phyloP scores from a whole-genome alignment of 2,113 vertebrate genomes.

The Gulo gulo region DNA sequence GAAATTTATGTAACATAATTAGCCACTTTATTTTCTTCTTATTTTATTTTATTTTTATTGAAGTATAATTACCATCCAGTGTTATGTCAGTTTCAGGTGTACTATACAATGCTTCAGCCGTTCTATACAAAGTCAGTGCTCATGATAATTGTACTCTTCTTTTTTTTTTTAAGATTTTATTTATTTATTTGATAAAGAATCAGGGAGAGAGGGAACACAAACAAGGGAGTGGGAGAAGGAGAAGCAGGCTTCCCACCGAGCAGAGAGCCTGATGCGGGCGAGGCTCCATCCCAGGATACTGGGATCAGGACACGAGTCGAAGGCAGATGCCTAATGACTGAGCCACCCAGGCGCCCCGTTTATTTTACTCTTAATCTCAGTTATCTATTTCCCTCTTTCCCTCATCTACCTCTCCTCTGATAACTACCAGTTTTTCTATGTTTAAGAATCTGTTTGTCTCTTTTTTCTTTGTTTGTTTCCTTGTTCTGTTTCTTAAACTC shows the following conservation, averaged over 20 bases:
- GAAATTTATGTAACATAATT: background rate
- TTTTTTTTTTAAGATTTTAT: background rate
- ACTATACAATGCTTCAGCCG: background rate
- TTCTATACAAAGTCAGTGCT: background rate
- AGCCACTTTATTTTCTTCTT: background rate
- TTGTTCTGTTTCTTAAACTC: background rate
- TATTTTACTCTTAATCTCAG: background rate
- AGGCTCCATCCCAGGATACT: too few relatives aligned
- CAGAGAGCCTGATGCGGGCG: too few relatives aligned
- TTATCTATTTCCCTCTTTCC: background rate
- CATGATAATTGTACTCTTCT: background rate
- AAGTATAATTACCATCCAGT: background rate
- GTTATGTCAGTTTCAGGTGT: background rate
- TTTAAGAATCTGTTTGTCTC: background rate
- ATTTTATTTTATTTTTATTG: background rate
- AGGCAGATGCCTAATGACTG: too few relatives aligned
- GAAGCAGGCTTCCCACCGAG: too few relatives aligned
- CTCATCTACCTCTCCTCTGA: background rate
- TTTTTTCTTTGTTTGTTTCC: background rate
- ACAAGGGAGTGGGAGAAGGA: too few relatives aligned
- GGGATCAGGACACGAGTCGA: too few relatives aligned
- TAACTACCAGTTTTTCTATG: background rate
- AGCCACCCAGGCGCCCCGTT: too few relatives aligned
- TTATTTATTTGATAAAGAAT: too few relatives aligned
- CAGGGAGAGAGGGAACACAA: too few relatives aligned